Evolutionary conservation across 2,797 vertebrate species (phyloP).

Genomic region (Eptatretus atami): DNA sequence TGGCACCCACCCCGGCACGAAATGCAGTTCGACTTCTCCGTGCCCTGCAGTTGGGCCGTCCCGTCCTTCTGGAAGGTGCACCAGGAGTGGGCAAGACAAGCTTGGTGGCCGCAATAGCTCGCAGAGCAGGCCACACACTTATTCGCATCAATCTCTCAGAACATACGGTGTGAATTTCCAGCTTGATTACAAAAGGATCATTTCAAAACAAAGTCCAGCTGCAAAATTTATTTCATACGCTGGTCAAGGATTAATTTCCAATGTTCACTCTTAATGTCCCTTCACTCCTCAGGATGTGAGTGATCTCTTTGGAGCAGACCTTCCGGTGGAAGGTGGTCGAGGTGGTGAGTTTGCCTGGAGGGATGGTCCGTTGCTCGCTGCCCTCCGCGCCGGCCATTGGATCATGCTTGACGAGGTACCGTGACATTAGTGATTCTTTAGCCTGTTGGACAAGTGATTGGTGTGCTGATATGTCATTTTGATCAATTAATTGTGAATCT

Average conservation of each 20-base stretch:
- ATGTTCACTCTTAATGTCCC: too few species aligned
- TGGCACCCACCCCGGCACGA: constrained; percentile 54
- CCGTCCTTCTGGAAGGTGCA: constrained; percentile 65
- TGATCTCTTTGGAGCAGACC: constrained; percentile 75
- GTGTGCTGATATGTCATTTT: too few species aligned
- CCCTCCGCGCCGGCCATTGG: constrained; percentile 73
- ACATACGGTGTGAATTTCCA: constrained; percentile 34
- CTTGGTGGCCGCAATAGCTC: constrained; percentile 55
- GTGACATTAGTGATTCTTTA: too few species aligned
- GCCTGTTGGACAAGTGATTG: too few species aligned
- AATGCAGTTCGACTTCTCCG: constrained; percentile 58
- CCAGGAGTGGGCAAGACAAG: constrained; percentile 94
- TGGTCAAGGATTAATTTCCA: too few species aligned
- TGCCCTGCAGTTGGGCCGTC: constrained; percentile 53
- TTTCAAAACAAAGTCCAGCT: too few species aligned
- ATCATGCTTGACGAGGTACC: constrained; percentile 67
- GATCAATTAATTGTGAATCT: too few species aligned
- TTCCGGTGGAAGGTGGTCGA: constrained; percentile 86
- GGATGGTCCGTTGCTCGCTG: constrained; percentile 62
- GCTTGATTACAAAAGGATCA: neutral
- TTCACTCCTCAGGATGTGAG: constrained; percentile 38
- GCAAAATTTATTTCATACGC: too few species aligned
- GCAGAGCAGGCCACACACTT: constrained; percentile 55
- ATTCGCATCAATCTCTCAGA: constrained; percentile 88
- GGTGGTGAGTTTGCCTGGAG: constrained; percentile 88